A percentile compares a stretch with the other conserved stretches of the same genome.
Evolutionary conservation across 2,797 vertebrate species (phyloP).

Genomic region (Falco biarmicus): DNA sequence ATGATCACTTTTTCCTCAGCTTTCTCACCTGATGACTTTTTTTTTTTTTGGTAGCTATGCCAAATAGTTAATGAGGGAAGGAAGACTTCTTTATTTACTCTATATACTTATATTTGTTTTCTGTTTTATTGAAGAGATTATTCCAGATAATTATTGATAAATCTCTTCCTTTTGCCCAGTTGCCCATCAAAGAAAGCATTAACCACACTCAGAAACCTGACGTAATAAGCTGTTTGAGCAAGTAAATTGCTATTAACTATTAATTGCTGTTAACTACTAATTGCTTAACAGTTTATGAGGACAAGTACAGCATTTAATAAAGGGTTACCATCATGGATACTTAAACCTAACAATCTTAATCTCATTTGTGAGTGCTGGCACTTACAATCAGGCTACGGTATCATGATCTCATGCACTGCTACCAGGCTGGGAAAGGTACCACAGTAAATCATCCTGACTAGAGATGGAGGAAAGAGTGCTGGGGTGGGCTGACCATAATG

Average conservation of each 20-base stretch:
- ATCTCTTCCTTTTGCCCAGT: neutral
- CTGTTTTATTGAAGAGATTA: neutral
- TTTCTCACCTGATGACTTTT: neutral
- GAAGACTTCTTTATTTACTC: neutral
- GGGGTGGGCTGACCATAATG: rapidly evolving
- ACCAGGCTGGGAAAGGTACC: neutral
- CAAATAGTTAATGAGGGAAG: neutral
- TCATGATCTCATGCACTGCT: neutral
- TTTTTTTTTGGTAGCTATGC: neutral
- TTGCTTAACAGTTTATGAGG: neutral
- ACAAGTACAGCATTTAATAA: neutral
- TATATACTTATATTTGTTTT: neutral
- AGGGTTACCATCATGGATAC: neutral
- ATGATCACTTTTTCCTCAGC: neutral
- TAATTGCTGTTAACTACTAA: neutral
- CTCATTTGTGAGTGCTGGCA: neutral
- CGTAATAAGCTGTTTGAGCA: neutral
- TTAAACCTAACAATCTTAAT: neutral
- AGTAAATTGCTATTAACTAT: neutral
- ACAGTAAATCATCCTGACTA: neutral
- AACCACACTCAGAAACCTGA: neutral
- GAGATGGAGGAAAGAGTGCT: neutral
- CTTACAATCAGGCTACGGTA: neutral
- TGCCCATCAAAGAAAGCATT: neutral
- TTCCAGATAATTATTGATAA: neutral